phyloP scores from a whole-genome alignment of 2,113 vertebrate species.

The Salvelinus fontinalis region DNA sequence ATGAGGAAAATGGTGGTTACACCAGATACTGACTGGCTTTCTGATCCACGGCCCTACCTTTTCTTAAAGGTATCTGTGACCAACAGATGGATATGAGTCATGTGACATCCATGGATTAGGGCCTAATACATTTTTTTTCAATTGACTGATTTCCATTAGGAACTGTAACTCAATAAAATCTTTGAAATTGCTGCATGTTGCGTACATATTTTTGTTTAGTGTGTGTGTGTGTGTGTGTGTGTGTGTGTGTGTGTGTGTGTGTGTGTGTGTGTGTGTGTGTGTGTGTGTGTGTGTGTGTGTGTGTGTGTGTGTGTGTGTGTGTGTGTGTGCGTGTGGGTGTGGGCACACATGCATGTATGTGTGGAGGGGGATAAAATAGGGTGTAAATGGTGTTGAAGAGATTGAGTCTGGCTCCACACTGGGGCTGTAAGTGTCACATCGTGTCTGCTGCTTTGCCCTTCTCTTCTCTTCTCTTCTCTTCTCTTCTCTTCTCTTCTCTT shows the following conservation, averaged over 20 bases:
- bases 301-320: background rate
- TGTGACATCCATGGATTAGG: too few relatives aligned
- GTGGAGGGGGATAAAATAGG: background rate
- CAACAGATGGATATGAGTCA: too few relatives aligned
- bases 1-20: too few relatives aligned
- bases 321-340: background rate
- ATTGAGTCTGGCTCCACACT: constrained; percentile 12
- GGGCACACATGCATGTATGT: background rate
- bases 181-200: too few relatives aligned
- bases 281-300: background rate
- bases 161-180: too few relatives aligned
- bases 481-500: background rate
- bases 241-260: background rate
- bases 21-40: too few relatives aligned
- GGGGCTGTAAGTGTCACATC: constrained; percentile 27
- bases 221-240: background rate
- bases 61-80: too few relatives aligned
- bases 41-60: too few relatives aligned
- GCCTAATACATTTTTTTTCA: too few relatives aligned
- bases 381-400: background rate
- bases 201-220: too few relatives aligned
- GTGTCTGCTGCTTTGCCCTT: constrained; percentile 19
- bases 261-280: background rate
- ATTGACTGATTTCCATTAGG: too few relatives aligned
- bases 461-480: background rate